Evolutionary conservation across 2,888 invertebrate genomes (phyloP).

Genomic region (Meganola albula): DNA sequence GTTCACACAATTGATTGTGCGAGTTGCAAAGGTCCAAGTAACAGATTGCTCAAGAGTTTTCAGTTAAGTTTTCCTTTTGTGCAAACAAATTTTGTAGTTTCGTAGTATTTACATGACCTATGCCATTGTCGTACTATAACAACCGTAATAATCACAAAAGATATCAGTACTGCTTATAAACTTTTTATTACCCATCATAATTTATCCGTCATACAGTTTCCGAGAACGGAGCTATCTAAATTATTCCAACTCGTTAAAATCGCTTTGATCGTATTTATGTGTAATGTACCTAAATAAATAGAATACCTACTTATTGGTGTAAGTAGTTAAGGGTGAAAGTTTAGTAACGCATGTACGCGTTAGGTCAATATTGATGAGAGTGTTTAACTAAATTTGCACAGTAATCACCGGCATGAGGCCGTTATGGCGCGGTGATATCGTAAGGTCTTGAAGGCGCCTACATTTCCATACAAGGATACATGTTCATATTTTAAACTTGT

Average conservation of each 20-base stretch:
- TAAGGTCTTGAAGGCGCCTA: conserved; percentile 30
- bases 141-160: too few species aligned
- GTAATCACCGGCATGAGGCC: conserved; percentile 32
- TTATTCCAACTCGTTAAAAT: conserved; percentile 18
- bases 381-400: conserved; percentile 30
- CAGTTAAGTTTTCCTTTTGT: too few species aligned
- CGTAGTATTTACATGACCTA: too few species aligned
- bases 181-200: too few species aligned
- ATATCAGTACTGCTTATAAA: too few species aligned
- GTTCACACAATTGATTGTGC: too few species aligned
- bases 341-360: conserved; percentile 5
- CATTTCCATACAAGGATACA: conserved; percentile 29
- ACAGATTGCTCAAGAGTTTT: too few species aligned
- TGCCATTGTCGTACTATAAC: too few species aligned
- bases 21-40: too few species aligned
- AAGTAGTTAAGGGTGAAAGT: conserved; percentile 9
- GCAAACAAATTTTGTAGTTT: too few species aligned
- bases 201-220: conserved; percentile 4
- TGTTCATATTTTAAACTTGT: conserved; percentile 29
- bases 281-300: not conserved
- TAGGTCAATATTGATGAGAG: conserved; percentile 10
- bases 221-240: conserved; percentile 10
- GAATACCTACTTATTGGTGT: not conserved
- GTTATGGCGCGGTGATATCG: conserved; percentile 31
- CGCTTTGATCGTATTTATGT: conserved; percentile 13